Percentiles rank a stretch among this genome's conserved stretches.
These are phyloP conservation scores for Oryzaephilus surinamensis DNA, from an alignment of 1,140 invertebrate species.

Conservation along the genomic window DNA sequence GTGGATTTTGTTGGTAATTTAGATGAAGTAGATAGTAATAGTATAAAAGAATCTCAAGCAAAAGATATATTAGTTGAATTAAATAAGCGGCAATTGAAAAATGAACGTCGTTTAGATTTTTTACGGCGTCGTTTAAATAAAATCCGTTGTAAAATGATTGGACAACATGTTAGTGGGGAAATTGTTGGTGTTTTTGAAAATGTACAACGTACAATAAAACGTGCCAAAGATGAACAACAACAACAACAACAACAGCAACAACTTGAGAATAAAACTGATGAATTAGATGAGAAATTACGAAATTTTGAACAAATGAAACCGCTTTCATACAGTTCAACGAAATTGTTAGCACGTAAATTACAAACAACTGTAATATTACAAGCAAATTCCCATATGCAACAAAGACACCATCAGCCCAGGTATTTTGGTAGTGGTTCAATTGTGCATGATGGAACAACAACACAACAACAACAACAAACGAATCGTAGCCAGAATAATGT, in stretches of 20 bases:
- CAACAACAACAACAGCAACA: slow-evolving; percentile 12
- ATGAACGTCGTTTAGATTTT: slow-evolving; percentile 57
- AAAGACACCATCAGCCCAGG: slow-evolving; percentile 31
- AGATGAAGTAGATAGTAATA: slow-evolving; percentile 47
- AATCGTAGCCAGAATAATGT: slow-evolving; percentile 34
- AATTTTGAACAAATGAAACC: slow-evolving; percentile 22
- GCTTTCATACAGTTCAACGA: slow-evolving; percentile 43
- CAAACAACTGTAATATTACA: slow-evolving; percentile 37
- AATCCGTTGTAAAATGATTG: slow-evolving; percentile 58
- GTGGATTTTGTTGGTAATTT: slow-evolving; percentile 32
- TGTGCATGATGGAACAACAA: too few relatives aligned
- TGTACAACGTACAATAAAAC: slow-evolving; percentile 45
- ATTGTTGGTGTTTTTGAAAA: slow-evolving; percentile 59
- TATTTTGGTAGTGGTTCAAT: slow-evolving; percentile 54
- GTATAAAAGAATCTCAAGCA: slow-evolving; percentile 37
- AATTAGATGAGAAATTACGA: slow-evolving; percentile 15
- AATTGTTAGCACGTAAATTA: slow-evolving; percentile 43
- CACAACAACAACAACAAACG: too few relatives aligned
- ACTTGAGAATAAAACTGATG: not conserved
- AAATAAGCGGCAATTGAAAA: slow-evolving; percentile 45
- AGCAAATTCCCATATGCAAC: slow-evolving; percentile 26
- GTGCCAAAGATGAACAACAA: slow-evolving; percentile 16
- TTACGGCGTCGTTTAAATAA: slow-evolving; percentile 62
- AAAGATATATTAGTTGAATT: slow-evolving; percentile 38
- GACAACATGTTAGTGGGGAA: slow-evolving; percentile 65